phyloP scores from a whole-genome alignment of 30 jellyfish, hydroid and myxozoan species.

The Aurelia aurita region DNA sequence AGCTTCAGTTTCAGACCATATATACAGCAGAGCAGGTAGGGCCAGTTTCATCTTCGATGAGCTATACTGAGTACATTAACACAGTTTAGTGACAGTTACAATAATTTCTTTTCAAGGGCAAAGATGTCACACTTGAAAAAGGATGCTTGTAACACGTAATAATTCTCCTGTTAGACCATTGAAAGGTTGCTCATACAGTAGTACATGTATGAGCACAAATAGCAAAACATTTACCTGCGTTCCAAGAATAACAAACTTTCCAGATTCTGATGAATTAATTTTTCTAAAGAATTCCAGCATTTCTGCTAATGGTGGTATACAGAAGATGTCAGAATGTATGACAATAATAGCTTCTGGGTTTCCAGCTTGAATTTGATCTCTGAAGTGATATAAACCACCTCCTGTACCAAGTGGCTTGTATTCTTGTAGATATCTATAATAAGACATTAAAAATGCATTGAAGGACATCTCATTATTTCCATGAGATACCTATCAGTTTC shows the following conservation, averaged over 20 bases:
- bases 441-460: not conserved
- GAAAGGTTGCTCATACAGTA: too few species aligned
- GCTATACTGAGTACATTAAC: too few species aligned
- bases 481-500: not conserved
- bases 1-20: too few species aligned
- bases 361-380: conserved; percentile 91
- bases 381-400: conserved; percentile 95
- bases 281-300: conserved; percentile 67
- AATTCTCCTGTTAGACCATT: too few species aligned
- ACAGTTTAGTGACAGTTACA: too few species aligned
- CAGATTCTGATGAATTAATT: conserved; percentile 55
- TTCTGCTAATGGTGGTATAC: conserved; percentile 82
- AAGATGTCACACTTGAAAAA: not conserved
- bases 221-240: conserved; percentile 67
- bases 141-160: too few species aligned
- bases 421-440: conserved; percentile 87
- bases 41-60: too few species aligned
- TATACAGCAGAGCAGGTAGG: too few species aligned
- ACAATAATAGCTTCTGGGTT: conserved; percentile 83
- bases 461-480: not conserved
- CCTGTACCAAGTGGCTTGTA: conserved; percentile 97
- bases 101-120: too few species aligned
- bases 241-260: conserved; percentile 82
- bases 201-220: too few species aligned
- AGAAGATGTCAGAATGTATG: conserved; percentile 93